A percentile compares a stretch with the other conserved stretches of the same genome.
phyloP scores from a whole-genome alignment of 2,888 invertebrate genomes.

The Netelia fuscicornis region DNA sequence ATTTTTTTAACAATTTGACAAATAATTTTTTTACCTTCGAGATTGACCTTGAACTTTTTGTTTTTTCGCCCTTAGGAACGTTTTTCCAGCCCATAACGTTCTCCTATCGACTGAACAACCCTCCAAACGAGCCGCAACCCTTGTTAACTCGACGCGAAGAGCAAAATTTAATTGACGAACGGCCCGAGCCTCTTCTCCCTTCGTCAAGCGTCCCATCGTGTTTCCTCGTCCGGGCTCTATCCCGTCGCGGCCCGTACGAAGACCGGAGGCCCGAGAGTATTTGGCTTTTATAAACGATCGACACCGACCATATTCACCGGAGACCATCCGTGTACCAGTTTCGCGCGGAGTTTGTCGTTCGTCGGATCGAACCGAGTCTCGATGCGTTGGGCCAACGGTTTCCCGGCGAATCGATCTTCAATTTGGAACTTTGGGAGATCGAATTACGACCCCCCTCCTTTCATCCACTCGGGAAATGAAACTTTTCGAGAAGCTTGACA shows the following conservation, averaged over 20 bases:
- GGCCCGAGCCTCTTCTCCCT: constrained; percentile 25
- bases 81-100: neutral
- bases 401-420: constrained; percentile 29
- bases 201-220: constrained; percentile 18
- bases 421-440: constrained; percentile 33
- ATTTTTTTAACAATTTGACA: too few species aligned
- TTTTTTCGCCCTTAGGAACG: neutral
- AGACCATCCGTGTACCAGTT: neutral
- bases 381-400: constrained; percentile 7
- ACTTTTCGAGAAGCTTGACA: constrained; percentile 1
- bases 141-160: constrained; percentile 49
- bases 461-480: neutral
- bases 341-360: constrained; percentile 7
- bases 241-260: constrained; percentile 33
- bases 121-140: constrained; percentile 2
- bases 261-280: constrained; percentile 5
- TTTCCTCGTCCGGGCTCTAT: neutral
- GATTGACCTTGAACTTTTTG: neutral
- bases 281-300: constrained; percentile 28
- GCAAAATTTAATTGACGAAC: constrained; percentile 61
- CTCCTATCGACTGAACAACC: constrained; percentile 19
- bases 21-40: too few species aligned
- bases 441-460: neutral
- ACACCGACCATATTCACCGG: neutral
- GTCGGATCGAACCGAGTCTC: constrained; percentile 4